Evolutionary conservation across 1,140 invertebrate genomes (phyloP).

Genomic region (Episyrphus balteatus): DNA sequence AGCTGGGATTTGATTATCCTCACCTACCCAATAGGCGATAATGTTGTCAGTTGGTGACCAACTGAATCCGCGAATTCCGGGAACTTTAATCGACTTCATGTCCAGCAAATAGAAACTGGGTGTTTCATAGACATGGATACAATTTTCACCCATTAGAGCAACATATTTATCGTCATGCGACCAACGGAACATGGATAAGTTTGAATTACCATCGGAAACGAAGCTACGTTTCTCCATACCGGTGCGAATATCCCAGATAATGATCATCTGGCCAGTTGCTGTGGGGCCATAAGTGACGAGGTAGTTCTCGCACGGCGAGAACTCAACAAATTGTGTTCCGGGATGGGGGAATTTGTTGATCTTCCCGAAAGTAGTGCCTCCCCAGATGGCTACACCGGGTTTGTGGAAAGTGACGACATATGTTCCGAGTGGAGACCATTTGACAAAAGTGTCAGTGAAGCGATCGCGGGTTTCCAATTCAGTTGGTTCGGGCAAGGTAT

Average conservation of each 20-base stretch:
- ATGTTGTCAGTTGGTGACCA: slow-evolving; percentile 97
- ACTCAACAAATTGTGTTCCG: slow-evolving; percentile 91
- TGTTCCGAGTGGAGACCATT: slow-evolving; percentile 95
- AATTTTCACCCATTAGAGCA: slow-evolving; percentile 72
- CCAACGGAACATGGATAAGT: slow-evolving; percentile 95
- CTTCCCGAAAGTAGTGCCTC: slow-evolving; percentile 83
- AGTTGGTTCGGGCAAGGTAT: slow-evolving; percentile 77
- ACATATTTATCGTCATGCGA: slow-evolving; percentile 95
- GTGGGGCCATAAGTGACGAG: slow-evolving; percentile 79
- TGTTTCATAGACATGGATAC: slow-evolving; percentile 92
- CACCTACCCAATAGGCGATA: slow-evolving; percentile 97
- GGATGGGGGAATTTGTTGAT: slow-evolving; percentile 84
- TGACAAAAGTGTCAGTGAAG: slow-evolving; percentile 72
- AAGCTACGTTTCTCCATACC: slow-evolving; percentile 89
- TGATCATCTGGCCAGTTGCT: slow-evolving; percentile 58
- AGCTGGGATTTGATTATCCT: slow-evolving; percentile 85
- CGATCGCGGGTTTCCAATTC: slow-evolving; percentile 66
- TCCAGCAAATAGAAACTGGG: slow-evolving; percentile 86
- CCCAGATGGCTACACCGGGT: slow-evolving; percentile 93
- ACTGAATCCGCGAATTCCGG: slow-evolving; percentile 85
- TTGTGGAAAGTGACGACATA: slow-evolving; percentile 94
- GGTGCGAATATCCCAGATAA: slow-evolving; percentile 90
- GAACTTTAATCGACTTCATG: slow-evolving; percentile 89
- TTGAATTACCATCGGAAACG: slow-evolving; percentile 63
- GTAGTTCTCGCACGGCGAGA: slow-evolving; percentile 96